These are phyloP conservation scores for Autographa pulchrina DNA, from an alignment of 2,888 invertebrate species.

Conservation along the genomic window DNA sequence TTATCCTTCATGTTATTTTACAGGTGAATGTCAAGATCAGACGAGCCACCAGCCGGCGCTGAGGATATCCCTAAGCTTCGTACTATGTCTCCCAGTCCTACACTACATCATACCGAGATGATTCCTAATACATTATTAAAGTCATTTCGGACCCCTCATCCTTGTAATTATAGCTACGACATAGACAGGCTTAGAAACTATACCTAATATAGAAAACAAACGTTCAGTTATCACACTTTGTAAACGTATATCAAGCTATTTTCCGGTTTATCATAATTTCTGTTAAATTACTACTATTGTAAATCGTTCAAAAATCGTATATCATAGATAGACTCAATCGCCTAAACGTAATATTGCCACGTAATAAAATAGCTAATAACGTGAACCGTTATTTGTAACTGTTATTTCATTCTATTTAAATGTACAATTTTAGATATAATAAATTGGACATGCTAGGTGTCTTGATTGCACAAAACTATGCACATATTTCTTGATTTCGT, in stretches of 20 bases:
- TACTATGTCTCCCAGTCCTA: constrained; percentile 67
- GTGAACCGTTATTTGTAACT: constrained; percentile 51
- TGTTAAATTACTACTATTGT: constrained; percentile 39
- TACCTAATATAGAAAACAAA: constrained; percentile 54
- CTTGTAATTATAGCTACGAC: constrained; percentile 73
- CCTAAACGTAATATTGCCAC: constrained; percentile 55
- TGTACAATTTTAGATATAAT: constrained; percentile 54
- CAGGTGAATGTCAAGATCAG: constrained; percentile 91
- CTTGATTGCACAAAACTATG: constrained; percentile 54
- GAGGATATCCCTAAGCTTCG: constrained; percentile 69
- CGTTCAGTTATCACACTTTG: constrained; percentile 59
- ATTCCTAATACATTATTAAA: constrained; percentile 69
- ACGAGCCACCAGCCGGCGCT: constrained; percentile 74
- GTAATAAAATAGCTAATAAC: constrained; percentile 51
- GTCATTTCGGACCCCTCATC: constrained; percentile 64
- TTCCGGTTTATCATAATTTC: constrained; percentile 53
- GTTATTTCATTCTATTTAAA: constrained; percentile 56
- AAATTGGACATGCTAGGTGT: constrained; percentile 53
- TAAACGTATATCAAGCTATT: constrained; percentile 64
- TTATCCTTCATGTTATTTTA: constrained; percentile 13
- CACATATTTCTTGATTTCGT: constrained; percentile 43
- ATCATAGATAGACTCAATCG: constrained; percentile 64
- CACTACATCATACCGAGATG: constrained; percentile 84
- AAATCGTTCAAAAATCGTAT: constrained; percentile 49
- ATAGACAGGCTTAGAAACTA: constrained; percentile 63